phyloP scores from a whole-genome alignment of 1,140 invertebrate species.

The Neodiprion pinetum region DNA sequence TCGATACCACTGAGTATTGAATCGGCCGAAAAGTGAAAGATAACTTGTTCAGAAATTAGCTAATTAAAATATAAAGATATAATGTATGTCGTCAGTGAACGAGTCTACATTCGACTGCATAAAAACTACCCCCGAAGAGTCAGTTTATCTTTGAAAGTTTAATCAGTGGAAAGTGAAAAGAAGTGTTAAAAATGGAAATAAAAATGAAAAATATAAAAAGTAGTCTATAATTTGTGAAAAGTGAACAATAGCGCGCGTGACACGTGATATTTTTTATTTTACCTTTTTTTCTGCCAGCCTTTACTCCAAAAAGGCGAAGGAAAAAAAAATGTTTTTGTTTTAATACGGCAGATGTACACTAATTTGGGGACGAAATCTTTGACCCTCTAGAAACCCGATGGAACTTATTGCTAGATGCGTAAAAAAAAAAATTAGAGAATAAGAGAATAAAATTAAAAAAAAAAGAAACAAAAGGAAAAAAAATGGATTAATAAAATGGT shows the following conservation, averaged over 20 bases:
- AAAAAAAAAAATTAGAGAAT: not conserved
- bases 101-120: no score
- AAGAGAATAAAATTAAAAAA: not conserved
- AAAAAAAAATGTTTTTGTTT: not conserved
- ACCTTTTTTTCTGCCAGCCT: not conserved
- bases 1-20: not conserved
- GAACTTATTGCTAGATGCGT: not conserved
- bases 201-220: not conserved
- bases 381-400: not conserved
- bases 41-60: not conserved
- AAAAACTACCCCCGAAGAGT: not conserved
- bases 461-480: not conserved
- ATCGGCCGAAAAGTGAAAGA: not conserved
- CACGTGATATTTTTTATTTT: not conserved
- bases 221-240: not conserved
- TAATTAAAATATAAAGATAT: not conserved
- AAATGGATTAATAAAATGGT: not conserved
- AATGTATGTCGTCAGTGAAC: no score
- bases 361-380: conserved; percentile 1
- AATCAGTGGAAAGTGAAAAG: not conserved
- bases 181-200: not conserved
- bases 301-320: not conserved
- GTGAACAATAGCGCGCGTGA: conserved; percentile 4
- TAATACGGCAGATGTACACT: not conserved
- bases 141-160: not conserved